Base-by-base conservation (phyloP, 23 tunicate species). In the Diplosoma virens region DNA sequence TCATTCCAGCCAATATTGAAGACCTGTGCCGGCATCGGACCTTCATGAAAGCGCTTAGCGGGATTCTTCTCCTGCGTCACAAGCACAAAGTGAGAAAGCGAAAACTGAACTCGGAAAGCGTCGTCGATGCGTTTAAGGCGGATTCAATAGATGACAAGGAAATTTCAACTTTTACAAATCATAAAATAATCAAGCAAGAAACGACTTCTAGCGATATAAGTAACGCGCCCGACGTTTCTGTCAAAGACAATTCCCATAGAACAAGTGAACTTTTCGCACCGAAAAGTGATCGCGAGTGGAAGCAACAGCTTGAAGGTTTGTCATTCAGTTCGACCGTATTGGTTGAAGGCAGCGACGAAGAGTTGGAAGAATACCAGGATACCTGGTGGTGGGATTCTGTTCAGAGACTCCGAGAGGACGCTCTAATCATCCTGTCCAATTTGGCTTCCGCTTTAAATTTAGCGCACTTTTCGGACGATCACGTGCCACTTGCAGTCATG, bases 381-480 rank as follows among this genome's bases (percentile, higher is more conserved):
- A 70, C 92, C 25, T 92, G 97, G 97, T 92, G 97, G 97, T 92
- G 92, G 92, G 88, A 85, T 47, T 41, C 63, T 25, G 92, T 92
- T 60, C 66, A 69, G 14, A 71, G 71, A 64, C 2, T 85, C 5
- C 79, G 92, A 20, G 97, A 92, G 47, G 97, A 92, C 66, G 79
- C 97, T 0, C 81, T 92, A 7, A 83, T 92, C 18, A 48, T 67
- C 59, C 52, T 92, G 6, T 77, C 88, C 33, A 92, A 92, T 67
- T 34, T 92, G 18, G 67, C 97, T 11, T 67, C 56, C 32, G 14
- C 69, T 4, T 17, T 85, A 23, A 87, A 92, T 33, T 69, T 92
- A 23, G 67, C 87, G 0, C 32, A 55, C 34, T 76, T 85, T 11
- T 81, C 97, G 0, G 91, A 85, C 28, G 92, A 92, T 32, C 72